phyloP scores from a whole-genome alignment of 2,113 vertebrate species.

The Callorhinus ursinus region DNA sequence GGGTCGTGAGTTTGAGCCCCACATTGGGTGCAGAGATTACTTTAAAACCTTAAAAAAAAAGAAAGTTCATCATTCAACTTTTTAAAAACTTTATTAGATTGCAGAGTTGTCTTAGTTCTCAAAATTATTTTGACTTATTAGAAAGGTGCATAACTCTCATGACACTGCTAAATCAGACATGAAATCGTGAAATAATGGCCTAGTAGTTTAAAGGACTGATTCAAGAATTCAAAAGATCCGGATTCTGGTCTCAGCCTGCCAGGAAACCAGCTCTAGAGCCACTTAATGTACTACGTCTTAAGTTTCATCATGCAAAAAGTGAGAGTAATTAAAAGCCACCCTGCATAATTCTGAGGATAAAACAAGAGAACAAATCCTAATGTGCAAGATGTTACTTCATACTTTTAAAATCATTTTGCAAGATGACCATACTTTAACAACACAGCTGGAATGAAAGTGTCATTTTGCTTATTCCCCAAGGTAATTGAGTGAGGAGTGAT shows the following conservation, averaged over 20 bases:
- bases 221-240: neutral
- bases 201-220: neutral
- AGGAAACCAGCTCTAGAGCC: neutral
- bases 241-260: neutral
- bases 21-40: no score
- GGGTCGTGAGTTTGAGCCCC: no score
- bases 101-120: neutral
- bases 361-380: neutral
- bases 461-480: neutral
- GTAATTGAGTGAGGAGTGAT: neutral
- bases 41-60: no score
- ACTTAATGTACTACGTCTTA: neutral
- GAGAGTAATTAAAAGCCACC: neutral
- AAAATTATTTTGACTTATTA: conserved; percentile 31
- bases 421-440: neutral
- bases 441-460: neutral
- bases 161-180: neutral
- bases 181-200: neutral
- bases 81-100: neutral
- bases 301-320: neutral
- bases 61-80: neutral
- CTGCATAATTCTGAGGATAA: neutral
- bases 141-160: neutral
- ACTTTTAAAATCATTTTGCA: neutral
- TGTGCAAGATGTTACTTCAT: neutral